Evolutionary conservation across 2,113 vertebrate genomes (phyloP).

Genomic region (rabbit (Oryctolagus cuniculus)): DNA sequence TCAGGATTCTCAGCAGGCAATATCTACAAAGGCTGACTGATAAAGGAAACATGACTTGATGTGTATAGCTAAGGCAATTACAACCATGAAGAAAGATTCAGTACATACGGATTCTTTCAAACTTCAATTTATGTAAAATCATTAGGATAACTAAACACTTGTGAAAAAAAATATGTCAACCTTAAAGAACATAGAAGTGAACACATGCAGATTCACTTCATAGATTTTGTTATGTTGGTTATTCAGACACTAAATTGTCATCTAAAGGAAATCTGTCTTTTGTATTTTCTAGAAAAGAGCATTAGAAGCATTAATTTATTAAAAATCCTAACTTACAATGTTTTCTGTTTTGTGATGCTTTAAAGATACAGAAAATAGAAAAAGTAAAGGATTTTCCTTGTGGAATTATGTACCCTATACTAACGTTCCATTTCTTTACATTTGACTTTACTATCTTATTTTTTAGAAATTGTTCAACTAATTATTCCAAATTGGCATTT

Average conservation of each 20-base stretch:
- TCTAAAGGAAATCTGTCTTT: background rate
- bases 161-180: background rate
- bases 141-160: background rate
- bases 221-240: background rate
- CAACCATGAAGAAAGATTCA: background rate
- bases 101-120: background rate
- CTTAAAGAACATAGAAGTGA: slow-evolving; percentile 4
- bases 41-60: background rate
- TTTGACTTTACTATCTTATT: background rate
- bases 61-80: background rate
- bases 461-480: background rate
- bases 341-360: slow-evolving; percentile 8
- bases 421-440: background rate
- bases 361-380: background rate
- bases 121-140: background rate
- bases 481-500: background rate
- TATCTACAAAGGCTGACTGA: background rate
- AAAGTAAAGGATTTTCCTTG: background rate
- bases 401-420: background rate
- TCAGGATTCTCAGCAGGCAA: background rate
- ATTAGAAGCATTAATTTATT: background rate
- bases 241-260: background rate
- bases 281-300: background rate
- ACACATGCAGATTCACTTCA: background rate
- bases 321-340: background rate